phyloP scores from a whole-genome alignment of 2,888 invertebrate genomes.

The Xanthorhoe designata region DNA sequence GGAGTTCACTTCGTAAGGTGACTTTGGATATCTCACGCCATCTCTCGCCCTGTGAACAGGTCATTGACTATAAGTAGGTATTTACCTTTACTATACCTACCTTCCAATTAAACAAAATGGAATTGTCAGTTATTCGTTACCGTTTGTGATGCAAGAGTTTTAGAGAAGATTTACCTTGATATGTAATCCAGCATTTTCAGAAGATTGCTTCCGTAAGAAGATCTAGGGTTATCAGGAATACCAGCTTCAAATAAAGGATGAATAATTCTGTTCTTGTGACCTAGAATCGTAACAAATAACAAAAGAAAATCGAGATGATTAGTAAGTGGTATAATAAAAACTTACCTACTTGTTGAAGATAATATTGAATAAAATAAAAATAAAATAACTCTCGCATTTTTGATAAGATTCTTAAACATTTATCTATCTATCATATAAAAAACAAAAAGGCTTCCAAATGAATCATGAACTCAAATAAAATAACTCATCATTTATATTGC shows the following conservation, averaged over 20 bases:
- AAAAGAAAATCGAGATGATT: slow-evolving; percentile 8
- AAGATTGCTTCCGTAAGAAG: slow-evolving; percentile 37
- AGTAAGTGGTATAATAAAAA: slow-evolving; percentile 3
- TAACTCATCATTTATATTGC: slow-evolving; percentile 45
- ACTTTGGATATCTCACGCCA: slow-evolving; percentile 72
- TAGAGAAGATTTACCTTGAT: slow-evolving; percentile 38
- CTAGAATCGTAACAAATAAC: slow-evolving; percentile 53
- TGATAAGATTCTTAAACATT: background rate
- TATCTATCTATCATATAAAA: slow-evolving; percentile 1
- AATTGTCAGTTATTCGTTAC: background rate
- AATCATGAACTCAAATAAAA: slow-evolving; percentile 5
- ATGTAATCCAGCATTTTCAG: slow-evolving; percentile 44
- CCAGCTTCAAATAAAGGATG: slow-evolving; percentile 68
- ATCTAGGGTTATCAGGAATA: slow-evolving; percentile 31
- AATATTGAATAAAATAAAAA: background rate
- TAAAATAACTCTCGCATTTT: too few relatives aligned
- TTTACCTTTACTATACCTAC: too few relatives aligned
- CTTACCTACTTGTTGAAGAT: slow-evolving; percentile 8
- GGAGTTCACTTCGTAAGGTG: slow-evolving; percentile 59
- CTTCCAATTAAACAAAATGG: background rate
- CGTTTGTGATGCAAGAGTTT: background rate
- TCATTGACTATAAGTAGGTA: background rate
- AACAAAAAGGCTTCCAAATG: background rate
- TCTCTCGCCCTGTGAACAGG: slow-evolving; percentile 63
- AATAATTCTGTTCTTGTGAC: slow-evolving; percentile 72